phyloP scores from a whole-genome alignment of 2,888 invertebrate species.

The Subacronicta megacephala region DNA sequence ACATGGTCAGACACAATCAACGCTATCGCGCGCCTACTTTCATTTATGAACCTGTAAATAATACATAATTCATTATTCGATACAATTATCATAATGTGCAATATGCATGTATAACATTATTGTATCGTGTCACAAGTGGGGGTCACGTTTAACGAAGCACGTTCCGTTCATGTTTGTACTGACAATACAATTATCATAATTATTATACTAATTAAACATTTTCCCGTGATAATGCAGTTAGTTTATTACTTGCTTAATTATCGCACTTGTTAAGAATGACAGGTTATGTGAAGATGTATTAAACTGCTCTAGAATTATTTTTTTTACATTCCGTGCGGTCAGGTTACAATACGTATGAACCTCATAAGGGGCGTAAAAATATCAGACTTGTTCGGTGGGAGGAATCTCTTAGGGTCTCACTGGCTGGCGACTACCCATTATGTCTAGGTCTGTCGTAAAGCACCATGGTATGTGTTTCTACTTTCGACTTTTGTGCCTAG shows the following conservation, averaged over 20 bases:
- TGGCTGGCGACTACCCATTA: too few relatives aligned
- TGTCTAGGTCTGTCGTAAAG: too few relatives aligned
- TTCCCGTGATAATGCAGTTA: constrained; percentile 9
- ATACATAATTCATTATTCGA: not conserved
- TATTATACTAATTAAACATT: constrained; percentile 20
- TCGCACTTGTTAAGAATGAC: constrained; percentile 5
- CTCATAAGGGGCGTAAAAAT: too few relatives aligned
- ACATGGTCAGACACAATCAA: too few relatives aligned
- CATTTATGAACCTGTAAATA: not conserved
- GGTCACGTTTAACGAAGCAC: constrained; percentile 33
- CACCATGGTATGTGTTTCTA: too few relatives aligned
- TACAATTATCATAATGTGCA: constrained; percentile 2
- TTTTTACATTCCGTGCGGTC: too few relatives aligned
- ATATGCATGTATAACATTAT: constrained; percentile 3
- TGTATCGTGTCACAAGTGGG: constrained; percentile 1
- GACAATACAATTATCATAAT: not conserved
- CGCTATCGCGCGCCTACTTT: not conserved
- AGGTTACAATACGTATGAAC: too few relatives aligned
- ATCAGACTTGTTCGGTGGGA: too few relatives aligned
- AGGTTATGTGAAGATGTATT: too few relatives aligned
- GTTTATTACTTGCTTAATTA: constrained; percentile 11
- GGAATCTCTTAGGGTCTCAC: too few relatives aligned
- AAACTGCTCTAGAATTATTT: too few relatives aligned
- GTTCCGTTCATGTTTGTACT: constrained; percentile 18
- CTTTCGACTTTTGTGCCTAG: too few relatives aligned